phyloP scores from a whole-genome alignment of 2,113 vertebrate genomes.

The Carassius carassius region DNA sequence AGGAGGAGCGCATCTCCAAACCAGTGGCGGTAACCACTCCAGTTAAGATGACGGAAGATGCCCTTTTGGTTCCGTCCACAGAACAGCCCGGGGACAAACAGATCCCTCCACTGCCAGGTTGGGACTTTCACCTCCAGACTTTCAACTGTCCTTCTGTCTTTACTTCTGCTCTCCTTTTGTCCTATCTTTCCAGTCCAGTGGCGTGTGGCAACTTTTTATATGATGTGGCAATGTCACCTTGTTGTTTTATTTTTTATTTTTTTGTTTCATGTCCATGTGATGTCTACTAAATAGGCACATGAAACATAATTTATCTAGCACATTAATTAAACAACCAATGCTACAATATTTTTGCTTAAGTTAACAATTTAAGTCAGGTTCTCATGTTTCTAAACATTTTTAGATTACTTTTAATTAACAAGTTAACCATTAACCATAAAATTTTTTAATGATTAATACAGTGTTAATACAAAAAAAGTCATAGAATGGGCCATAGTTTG shows the following conservation, averaged over 20 bases:
- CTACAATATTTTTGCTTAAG: neutral
- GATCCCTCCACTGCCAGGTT: constrained; percentile 90
- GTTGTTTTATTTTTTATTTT: neutral
- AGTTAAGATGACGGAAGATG: constrained; percentile 82
- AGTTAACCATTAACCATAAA: no score
- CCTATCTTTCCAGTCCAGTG: neutral
- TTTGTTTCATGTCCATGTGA: neutral
- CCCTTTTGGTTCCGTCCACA: constrained; percentile 73
- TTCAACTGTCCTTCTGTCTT: neutral
- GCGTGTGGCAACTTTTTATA: neutral
- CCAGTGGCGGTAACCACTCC: constrained; percentile 84
- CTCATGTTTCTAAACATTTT: neutral
- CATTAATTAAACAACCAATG: neutral
- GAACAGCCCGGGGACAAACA: constrained; percentile 85
- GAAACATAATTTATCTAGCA: neutral
- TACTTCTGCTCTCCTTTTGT: neutral
- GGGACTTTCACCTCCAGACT: neutral
- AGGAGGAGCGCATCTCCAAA: constrained; percentile 88
- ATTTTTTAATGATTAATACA: no score
- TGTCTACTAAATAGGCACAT: neutral
- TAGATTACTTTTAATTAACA: neutral
- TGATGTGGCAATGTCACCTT: neutral
- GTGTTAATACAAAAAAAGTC: no score
- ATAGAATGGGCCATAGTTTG: no score
- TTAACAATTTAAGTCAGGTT: neutral